phyloP scores from a whole-genome alignment of 2,113 vertebrate species.

The Lichenostomus cassidix region DNA sequence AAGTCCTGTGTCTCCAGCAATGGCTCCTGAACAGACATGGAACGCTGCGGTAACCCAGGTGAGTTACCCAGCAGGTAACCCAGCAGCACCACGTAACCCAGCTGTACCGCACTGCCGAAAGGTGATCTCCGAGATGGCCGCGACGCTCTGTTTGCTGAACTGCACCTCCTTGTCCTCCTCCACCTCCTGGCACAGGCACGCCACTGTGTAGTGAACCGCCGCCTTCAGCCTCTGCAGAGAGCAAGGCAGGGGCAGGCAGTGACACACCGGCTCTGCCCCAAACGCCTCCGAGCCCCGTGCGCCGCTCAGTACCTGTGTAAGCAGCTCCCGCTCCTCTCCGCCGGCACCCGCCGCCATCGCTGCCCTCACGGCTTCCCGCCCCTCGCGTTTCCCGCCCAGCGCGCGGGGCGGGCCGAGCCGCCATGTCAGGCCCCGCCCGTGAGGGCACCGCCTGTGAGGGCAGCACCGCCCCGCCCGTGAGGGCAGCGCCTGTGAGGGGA shows the following conservation, averaged over 20 bases:
- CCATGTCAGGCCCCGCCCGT: not conserved
- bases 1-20: not conserved
- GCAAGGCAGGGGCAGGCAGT: not conserved
- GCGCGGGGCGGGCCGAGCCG: not conserved
- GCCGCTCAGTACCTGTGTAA: not conserved
- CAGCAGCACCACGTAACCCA: rapidly evolving
- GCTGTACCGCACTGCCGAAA: slow-evolving; percentile 88
- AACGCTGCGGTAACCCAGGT: not conserved
- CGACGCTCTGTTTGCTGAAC: slow-evolving; percentile 84
- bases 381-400: not conserved
- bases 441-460: not conserved
- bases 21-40: not conserved
- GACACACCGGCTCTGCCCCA: not conserved
- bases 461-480: not conserved
- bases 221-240: slow-evolving; percentile 85
- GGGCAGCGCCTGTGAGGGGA: not conserved
- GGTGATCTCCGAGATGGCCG: slow-evolving; percentile 85
- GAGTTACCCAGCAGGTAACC: not conserved
- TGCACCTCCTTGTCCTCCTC: slow-evolving; percentile 66
- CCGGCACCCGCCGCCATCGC: not conserved
- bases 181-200: slow-evolving; percentile 77
- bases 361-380: not conserved
- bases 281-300: not conserved
- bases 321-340: not conserved
- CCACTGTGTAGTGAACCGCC: slow-evolving; percentile 85